Conservation (phyloP, 2,888 invertebrate species). For the Drosophila kambysellisi region DNA sequence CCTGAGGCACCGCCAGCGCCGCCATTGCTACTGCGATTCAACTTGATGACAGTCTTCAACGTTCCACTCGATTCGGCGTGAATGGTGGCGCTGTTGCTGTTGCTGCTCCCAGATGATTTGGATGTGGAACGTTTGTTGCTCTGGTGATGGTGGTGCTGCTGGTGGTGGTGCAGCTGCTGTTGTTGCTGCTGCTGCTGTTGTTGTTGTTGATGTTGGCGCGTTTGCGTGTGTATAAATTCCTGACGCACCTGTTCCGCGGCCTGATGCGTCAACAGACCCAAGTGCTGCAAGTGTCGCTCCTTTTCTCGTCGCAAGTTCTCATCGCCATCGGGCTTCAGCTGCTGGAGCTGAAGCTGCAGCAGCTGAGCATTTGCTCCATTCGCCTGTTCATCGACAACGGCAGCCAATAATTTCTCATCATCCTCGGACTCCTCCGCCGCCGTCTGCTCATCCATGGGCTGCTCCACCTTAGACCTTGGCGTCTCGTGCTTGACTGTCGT, state of each 20-base stretch:
- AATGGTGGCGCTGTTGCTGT: constrained; percentile 56
- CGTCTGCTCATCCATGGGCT: not conserved
- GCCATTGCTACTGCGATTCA: constrained; percentile 86
- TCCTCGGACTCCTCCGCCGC: constrained; percentile 13
- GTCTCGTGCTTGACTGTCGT: constrained; percentile 11
- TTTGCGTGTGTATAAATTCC: constrained; percentile 79
- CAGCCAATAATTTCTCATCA: constrained; percentile 51
- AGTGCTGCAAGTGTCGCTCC: constrained; percentile 90
- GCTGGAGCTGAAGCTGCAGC: not conserved
- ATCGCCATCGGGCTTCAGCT: constrained; percentile 66
- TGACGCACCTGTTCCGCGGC: constrained; percentile 88
- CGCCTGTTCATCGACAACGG: constrained; percentile 36
- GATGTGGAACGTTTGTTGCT: constrained; percentile 67
- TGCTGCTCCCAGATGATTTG: constrained; percentile 51
- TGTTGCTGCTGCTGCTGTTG: constrained; percentile 54
- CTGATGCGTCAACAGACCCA: constrained; percentile 91
- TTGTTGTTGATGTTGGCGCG: constrained; percentile 63
- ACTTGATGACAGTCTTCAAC: constrained; percentile 93
- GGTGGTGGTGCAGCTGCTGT: constrained; percentile 36
- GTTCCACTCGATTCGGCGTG: constrained; percentile 90
- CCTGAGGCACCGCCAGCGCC: constrained; percentile 55
- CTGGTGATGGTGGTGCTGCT: constrained; percentile 54
- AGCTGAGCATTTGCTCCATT: constrained; percentile 9
- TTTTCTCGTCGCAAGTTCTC: constrained; percentile 89
- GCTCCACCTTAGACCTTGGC: constrained; percentile 2